Percentiles rank a stretch among this genome's conserved stretches.
Evolutionary conservation across 2,888 invertebrate species (phyloP).

Genomic region (Eupithecia vulgata): DNA sequence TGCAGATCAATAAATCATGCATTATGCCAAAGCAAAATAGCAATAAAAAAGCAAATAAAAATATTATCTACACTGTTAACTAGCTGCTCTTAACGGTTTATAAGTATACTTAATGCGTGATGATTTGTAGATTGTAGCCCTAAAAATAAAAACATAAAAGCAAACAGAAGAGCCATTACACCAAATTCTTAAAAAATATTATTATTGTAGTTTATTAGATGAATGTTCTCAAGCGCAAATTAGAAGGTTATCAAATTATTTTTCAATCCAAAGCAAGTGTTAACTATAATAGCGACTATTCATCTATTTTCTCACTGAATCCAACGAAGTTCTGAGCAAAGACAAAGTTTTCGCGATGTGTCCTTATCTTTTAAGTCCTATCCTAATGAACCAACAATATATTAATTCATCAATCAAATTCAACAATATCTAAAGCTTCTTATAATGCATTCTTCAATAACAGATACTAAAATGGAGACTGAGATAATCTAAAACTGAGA

Average conservation of each 20-base stretch:
- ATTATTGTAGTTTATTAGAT: not conserved
- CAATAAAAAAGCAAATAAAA: constrained; percentile 11
- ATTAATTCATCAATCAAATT: constrained; percentile 50
- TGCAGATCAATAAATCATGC: constrained; percentile 10
- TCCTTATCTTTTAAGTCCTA: constrained; percentile 57
- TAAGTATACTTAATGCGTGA: constrained; percentile 15
- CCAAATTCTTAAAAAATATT: constrained; percentile 10
- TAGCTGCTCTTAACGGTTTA: constrained; percentile 24
- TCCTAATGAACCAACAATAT: constrained; percentile 61
- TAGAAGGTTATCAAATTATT: not conserved
- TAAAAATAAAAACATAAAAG: not conserved
- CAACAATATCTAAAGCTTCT: constrained; percentile 61
- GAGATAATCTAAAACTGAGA: constrained; percentile 45
- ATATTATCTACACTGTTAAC: constrained; percentile 4
- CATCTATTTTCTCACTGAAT: constrained; percentile 8
- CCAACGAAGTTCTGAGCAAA: constrained; percentile 31
- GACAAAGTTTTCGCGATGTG: constrained; percentile 40
- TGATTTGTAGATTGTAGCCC: constrained; percentile 12
- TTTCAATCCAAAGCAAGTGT: not conserved
- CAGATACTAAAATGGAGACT: constrained; percentile 27
- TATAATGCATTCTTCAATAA: constrained; percentile 52
- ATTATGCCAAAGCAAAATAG: constrained; percentile 13
- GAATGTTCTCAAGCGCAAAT: not conserved
- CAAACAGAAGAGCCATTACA: constrained; percentile 15
- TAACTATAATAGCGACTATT: not conserved